Evolutionary conservation across 2,113 vertebrate species (phyloP).

Genomic region (Puma concolor): DNA sequence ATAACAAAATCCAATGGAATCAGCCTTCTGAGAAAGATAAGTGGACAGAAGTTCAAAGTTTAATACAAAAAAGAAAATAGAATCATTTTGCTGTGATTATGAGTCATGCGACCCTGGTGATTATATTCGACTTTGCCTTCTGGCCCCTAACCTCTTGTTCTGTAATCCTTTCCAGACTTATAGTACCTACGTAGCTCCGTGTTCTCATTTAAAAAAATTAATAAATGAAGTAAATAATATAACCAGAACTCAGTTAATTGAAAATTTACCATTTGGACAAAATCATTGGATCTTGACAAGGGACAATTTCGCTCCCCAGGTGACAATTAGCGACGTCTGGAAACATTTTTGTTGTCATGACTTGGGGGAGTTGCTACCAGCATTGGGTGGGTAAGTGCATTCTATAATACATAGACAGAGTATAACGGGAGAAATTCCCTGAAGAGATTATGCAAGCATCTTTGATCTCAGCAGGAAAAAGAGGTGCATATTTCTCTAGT

Average conservation of each 20-base stretch:
- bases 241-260: background rate
- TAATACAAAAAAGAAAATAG: conserved; percentile 58
- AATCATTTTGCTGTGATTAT: background rate
- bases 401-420: background rate
- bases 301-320: background rate
- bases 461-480: background rate
- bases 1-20: conserved; percentile 33
- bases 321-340: background rate
- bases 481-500: background rate
- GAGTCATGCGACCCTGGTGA: background rate
- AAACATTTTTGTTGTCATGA: background rate
- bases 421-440: background rate
- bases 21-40: conserved; percentile 42
- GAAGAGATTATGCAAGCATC: background rate
- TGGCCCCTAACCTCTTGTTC: background rate
- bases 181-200: background rate
- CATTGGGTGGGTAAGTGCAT: background rate
- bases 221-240: background rate
- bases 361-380: background rate
- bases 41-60: conserved; percentile 51
- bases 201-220: background rate
- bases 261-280: background rate
- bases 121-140: background rate
- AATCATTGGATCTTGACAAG: background rate
- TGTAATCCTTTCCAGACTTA: background rate